These are phyloP conservation scores for Drosophila fuyamai DNA, from an alignment of 1,140 invertebrate species.

Conservation along the genomic window DNA sequence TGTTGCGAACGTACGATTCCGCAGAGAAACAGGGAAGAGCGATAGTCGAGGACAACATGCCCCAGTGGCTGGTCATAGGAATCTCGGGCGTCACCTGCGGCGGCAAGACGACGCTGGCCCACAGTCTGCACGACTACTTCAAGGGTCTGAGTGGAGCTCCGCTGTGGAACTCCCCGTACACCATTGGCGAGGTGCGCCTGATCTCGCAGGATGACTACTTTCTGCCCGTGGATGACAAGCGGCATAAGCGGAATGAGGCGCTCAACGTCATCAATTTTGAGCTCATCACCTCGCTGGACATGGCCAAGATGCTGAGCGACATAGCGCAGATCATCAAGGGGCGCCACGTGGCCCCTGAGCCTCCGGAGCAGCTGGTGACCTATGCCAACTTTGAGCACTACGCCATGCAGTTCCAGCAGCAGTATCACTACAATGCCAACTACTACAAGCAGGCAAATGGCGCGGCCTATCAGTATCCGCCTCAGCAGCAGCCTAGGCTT, in stretches of 20 bases:
- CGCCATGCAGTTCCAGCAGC: slow-evolving; percentile 66
- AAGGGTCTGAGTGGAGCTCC: slow-evolving; percentile 61
- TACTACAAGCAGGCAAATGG: slow-evolving; percentile 39
- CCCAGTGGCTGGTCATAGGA: slow-evolving; percentile 89
- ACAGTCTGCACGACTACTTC: slow-evolving; percentile 86
- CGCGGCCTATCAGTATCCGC: slow-evolving; percentile 31
- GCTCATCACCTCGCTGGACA: slow-evolving; percentile 89
- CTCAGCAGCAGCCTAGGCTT: slow-evolving; percentile 37
- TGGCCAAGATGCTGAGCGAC: slow-evolving; percentile 88
- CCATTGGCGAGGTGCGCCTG: slow-evolving; percentile 86
- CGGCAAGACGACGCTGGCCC: slow-evolving; percentile 91
- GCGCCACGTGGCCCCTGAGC: slow-evolving; percentile 32
- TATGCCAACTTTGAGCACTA: slow-evolving; percentile 77
- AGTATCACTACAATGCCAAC: slow-evolving; percentile 59
- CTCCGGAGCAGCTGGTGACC: slow-evolving; percentile 35
- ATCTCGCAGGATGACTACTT: slow-evolving; percentile 93
- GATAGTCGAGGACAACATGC: slow-evolving; percentile 61
- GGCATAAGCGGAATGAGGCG: slow-evolving; percentile 88
- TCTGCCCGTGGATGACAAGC: slow-evolving; percentile 88
- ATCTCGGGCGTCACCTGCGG: slow-evolving; percentile 92
- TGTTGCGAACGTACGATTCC: slow-evolving; percentile 8
- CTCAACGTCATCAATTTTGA: slow-evolving; percentile 93
- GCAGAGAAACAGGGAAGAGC: slow-evolving; percentile 28
- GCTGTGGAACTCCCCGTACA: slow-evolving; percentile 70
- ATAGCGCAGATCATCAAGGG: slow-evolving; percentile 72